Conservation (phyloP, 2,797 vertebrate genomes). For the Hozukius guyotensis region DNA sequence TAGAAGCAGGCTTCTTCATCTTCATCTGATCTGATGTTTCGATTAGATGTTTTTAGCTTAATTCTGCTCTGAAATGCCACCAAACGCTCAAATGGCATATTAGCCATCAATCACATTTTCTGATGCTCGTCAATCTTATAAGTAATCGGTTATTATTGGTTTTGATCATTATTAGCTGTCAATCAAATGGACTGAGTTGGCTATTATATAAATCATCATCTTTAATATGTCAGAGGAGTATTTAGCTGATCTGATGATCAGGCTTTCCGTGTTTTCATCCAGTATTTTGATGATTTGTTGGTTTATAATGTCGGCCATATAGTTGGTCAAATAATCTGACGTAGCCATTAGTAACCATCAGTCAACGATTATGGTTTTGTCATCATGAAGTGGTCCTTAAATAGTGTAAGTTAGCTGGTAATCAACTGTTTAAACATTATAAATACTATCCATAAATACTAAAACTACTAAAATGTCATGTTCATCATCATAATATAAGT, state of each 20-base stretch:
- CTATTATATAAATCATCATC: slow-evolving; percentile 3
- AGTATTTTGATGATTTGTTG: slow-evolving; percentile 15
- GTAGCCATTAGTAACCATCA: slow-evolving; percentile 26
- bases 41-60: slow-evolving; percentile 30
- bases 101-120: slow-evolving; percentile 24
- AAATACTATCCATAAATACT: not conserved
- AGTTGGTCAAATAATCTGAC: slow-evolving; percentile 2
- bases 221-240: slow-evolving; percentile 22
- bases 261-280: slow-evolving; percentile 7
- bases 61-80: slow-evolving; percentile 2
- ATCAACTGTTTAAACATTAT: slow-evolving; percentile 19
- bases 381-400: slow-evolving; percentile 18
- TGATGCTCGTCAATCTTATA: slow-evolving; percentile 12
- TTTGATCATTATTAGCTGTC: slow-evolving; percentile 55
- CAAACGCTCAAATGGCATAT: slow-evolving; percentile 7
- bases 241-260: slow-evolving; percentile 16
- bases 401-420: not conserved
- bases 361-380: slow-evolving; percentile 1
- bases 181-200: slow-evolving; percentile 3
- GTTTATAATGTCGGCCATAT: slow-evolving; percentile 1
- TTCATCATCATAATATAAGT: slow-evolving; percentile 29
- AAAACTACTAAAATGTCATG: slow-evolving; percentile 16
- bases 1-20: slow-evolving; percentile 14
- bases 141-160: slow-evolving; percentile 4
- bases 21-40: slow-evolving; percentile 30